Conservation (phyloP, 1,140 invertebrate species). For the Bombus fervidus region DNA sequence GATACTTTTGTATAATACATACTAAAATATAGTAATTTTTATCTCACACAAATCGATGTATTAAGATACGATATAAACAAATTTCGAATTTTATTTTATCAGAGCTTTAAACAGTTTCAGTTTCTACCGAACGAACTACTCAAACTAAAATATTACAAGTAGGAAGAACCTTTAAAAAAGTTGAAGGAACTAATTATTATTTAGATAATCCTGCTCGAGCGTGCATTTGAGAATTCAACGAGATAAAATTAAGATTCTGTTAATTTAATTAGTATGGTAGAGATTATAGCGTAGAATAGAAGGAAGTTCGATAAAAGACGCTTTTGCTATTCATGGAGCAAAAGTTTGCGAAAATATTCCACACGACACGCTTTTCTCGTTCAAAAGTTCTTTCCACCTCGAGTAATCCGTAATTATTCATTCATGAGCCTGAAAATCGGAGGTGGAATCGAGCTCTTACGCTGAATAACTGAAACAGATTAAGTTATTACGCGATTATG, state of each 20-base stretch:
- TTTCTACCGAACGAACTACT: no score
- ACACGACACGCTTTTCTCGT: neutral
- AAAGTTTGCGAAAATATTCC: neutral
- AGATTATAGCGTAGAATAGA: neutral
- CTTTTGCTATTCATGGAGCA: neutral
- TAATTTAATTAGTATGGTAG: neutral
- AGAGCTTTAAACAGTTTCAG: no score
- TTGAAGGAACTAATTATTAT: neutral
- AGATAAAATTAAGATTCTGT: neutral
- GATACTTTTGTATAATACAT: no score
- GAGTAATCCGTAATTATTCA: conserved; percentile 22
- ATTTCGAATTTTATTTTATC: no score
- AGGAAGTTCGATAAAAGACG: neutral
- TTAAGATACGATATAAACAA: no score
- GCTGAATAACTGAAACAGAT: conserved; percentile 10
- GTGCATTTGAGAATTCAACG: neutral
- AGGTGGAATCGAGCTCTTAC: neutral
- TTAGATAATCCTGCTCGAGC: neutral
- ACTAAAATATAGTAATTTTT: no score
- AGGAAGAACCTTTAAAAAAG: neutral
- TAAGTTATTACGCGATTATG: conserved; percentile 3
- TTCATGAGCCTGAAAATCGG: neutral
- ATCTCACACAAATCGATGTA: no score
- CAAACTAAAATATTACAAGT: no score
- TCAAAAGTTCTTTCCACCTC: neutral